Conservation (phyloP, 2,113 vertebrate genomes). For the Mirounga angustirostris region DNA sequence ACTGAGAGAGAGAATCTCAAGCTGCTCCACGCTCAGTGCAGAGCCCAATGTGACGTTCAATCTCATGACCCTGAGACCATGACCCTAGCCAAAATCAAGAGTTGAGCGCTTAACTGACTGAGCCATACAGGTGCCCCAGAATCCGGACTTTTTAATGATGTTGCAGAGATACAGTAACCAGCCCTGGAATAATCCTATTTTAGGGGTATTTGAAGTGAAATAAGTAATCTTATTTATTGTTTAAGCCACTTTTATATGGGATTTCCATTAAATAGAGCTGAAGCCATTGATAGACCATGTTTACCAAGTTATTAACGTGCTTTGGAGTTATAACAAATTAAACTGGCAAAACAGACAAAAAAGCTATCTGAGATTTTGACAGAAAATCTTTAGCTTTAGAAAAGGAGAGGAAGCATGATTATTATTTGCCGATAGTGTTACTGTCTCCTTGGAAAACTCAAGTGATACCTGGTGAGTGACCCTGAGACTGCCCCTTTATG, state of each 20-base stretch:
- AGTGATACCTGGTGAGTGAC: neutral
- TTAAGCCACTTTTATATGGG: neutral
- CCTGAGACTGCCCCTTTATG: neutral
- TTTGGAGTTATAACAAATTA: neutral
- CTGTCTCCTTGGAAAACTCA: neutral
- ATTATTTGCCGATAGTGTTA: neutral
- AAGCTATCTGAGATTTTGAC: neutral
- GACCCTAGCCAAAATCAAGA: neutral
- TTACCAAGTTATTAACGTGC: neutral
- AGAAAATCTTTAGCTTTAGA: neutral
- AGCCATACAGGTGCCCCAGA: neutral
- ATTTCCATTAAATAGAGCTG: neutral
- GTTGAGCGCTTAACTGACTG: neutral
- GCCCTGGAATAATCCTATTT: neutral
- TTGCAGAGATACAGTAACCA: neutral
- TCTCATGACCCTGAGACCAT: neutral
- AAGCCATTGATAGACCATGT: neutral
- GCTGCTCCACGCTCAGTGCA: neutral
- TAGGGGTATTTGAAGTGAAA: neutral
- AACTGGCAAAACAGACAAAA: neutral
- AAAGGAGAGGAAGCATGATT: neutral
- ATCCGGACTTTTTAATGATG: neutral
- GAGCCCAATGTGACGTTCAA: neutral
- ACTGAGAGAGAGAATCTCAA: neutral
- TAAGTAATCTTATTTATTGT: neutral